Base-by-base conservation (phyloP, 30 jellyfish, hydroid and myxozoan genomes). In the Aurelia sp. region DNA sequence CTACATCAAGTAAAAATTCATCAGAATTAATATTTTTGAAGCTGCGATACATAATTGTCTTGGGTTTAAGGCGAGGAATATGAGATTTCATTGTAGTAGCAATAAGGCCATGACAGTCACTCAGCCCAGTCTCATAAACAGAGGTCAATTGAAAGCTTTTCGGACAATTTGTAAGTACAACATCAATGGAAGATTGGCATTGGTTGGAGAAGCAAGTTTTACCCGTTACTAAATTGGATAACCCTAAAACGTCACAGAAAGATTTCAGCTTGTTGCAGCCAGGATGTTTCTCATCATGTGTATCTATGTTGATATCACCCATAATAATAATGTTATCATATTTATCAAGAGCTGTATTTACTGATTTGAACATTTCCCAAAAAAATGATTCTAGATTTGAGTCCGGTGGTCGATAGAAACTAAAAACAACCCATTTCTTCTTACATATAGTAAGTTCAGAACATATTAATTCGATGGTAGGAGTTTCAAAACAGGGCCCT, bases 281-380 rank as follows among this genome's bases (percentile, higher is more conserved):
- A 35, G 73, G 72, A 67, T 67, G 63, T 58, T 47, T 50, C 60
- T 0, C 16, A 55, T 80, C 55, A 31, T 80, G 82, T 35, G 78
- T 44, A 62, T 78, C 89, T 19, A 78, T 62, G 60, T 78, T 78
- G 31, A 78, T 31, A 57, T 78, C 89, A 13, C 82, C 89, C 78
- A 62, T 11, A 33, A 76, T 61, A 24, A 76, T 76, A 52, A 78
- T 60, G 41, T 78, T 78, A 60, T 78, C 89, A 52, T 64, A 78
- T 78, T 78, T 78, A 3, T 30, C 71, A 12, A 78, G 82, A 78
- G 89, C 89, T 38, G 27, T 13, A 41, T 78, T 78, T 24, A 78
- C 77, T 16, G 24, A 40, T 0, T 40, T 60, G 21, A 21, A 40
- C 9, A 58, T 24, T 24, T 58, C 82, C n/a, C 20, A 0, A 18